Evolutionary conservation across 2,888 invertebrate genomes (phyloP).

Genomic region (Coelopa pilipes): DNA sequence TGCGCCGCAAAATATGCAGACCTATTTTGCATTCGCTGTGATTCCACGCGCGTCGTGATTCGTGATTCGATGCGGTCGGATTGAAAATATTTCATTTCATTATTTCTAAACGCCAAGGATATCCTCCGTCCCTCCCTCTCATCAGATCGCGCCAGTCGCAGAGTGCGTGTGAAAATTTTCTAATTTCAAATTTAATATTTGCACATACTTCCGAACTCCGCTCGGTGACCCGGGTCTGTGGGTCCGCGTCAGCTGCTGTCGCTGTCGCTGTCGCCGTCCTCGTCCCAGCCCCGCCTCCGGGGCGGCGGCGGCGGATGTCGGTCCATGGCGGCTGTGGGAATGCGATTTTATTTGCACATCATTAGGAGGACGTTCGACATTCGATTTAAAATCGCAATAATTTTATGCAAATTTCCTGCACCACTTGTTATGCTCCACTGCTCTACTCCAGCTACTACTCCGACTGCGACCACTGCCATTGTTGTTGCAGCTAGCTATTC

Average conservation of each 20-base stretch:
- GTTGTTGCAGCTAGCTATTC: neutral
- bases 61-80: too few species aligned
- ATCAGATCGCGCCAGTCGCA: neutral
- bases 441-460: neutral
- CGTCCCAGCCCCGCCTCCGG: too few species aligned
- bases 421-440: too few species aligned
- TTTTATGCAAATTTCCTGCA: slow-evolving; percentile 15
- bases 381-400: neutral
- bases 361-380: slow-evolving; percentile 8
- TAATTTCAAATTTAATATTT: slow-evolving; percentile 9
- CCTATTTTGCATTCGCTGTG: too few species aligned
- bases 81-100: too few species aligned
- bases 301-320: neutral
- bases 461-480: neutral
- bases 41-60: too few species aligned
- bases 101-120: too few species aligned
- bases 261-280: neutral
- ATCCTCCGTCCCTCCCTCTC: too few species aligned
- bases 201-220: neutral
- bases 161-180: slow-evolving; percentile 4
- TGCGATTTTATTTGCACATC: slow-evolving; percentile 28
- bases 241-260: neutral
- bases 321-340: neutral
- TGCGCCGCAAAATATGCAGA: too few species aligned
- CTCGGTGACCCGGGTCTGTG: neutral